Conservation (phyloP, 2,888 invertebrate species). For the Hypena proboscidalis region DNA sequence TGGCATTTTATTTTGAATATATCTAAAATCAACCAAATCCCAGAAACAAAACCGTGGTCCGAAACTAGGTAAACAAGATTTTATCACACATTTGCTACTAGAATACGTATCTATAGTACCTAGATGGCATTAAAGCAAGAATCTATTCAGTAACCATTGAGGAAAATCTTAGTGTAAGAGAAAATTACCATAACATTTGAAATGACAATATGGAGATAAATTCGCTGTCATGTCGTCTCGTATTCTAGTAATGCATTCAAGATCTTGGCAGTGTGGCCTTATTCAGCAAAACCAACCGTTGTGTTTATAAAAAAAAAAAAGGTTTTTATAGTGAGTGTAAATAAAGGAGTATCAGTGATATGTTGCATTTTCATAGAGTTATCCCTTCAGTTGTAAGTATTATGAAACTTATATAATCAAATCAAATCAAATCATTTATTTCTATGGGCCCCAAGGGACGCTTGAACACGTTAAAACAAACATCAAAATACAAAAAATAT, state of each 20-base stretch:
- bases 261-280: constrained; percentile 1
- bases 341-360: constrained; percentile 7
- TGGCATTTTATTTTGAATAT: no score
- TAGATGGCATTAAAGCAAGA: no score
- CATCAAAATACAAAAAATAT: no score
- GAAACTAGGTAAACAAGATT: no score
- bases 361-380: constrained; percentile 1
- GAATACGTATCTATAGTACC: no score
- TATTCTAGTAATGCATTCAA: constrained; percentile 23
- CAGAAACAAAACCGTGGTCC: no score
- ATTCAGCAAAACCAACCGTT: background rate
- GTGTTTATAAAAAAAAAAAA: constrained; percentile 2
- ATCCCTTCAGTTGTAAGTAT: no score
- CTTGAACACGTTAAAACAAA: no score
- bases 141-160: constrained; percentile 16
- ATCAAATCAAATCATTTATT: no score
- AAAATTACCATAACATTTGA: constrained; percentile 61
- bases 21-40: no score
- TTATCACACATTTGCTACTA: no score
- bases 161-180: constrained; percentile 57
- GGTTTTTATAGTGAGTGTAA: background rate
- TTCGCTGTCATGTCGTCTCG: constrained; percentile 48
- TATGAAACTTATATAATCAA: background rate
- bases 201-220: constrained; percentile 58
- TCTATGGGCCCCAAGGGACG: no score